Evolutionary conservation across 2,888 invertebrate genomes (phyloP).

Genomic region (Aleiodes testaceus): DNA sequence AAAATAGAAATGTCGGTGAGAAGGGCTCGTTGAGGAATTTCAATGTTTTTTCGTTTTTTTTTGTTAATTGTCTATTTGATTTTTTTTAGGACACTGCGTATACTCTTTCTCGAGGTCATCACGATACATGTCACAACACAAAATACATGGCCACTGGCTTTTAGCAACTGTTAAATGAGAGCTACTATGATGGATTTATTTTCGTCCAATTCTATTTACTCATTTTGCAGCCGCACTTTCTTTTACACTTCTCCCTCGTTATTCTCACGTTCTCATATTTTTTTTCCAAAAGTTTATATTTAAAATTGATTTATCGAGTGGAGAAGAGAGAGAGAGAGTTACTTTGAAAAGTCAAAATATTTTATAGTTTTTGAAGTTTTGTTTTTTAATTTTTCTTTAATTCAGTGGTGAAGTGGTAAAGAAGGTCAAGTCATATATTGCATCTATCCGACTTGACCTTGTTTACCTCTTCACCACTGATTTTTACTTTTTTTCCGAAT

Average conservation of each 20-base stretch:
- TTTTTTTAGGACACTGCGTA: slow-evolving; percentile 2
- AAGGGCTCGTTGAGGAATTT: slow-evolving; percentile 8
- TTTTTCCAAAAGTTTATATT: too few species aligned
- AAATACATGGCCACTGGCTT: background rate
- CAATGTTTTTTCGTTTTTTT: background rate
- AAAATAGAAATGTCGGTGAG: slow-evolving; percentile 8
- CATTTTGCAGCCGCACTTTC: slow-evolving; percentile 6
- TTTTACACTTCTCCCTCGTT: background rate
- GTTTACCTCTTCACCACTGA: too few species aligned
- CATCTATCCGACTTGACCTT: too few species aligned
- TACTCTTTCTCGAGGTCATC: slow-evolving; percentile 5
- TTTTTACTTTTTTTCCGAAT: too few species aligned
- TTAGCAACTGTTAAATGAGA: background rate
- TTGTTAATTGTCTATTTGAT: background rate
- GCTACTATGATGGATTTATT: slow-evolving; percentile 2
- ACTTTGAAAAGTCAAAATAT: too few species aligned
- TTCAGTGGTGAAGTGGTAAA: too few species aligned
- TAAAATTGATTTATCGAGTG: too few species aligned
- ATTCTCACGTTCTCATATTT: slow-evolving; percentile 3
- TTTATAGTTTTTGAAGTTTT: too few species aligned
- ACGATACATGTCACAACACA: background rate
- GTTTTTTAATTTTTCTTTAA: too few species aligned
- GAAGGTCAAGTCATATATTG: too few species aligned
- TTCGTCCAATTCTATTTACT: slow-evolving; percentile 14
- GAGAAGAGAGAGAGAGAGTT: too few species aligned